Percentiles rank a stretch among this genome's conserved stretches.
Evolutionary conservation across 2,797 vertebrate species (phyloP).

Genomic region (Heliangelus exortis): DNA sequence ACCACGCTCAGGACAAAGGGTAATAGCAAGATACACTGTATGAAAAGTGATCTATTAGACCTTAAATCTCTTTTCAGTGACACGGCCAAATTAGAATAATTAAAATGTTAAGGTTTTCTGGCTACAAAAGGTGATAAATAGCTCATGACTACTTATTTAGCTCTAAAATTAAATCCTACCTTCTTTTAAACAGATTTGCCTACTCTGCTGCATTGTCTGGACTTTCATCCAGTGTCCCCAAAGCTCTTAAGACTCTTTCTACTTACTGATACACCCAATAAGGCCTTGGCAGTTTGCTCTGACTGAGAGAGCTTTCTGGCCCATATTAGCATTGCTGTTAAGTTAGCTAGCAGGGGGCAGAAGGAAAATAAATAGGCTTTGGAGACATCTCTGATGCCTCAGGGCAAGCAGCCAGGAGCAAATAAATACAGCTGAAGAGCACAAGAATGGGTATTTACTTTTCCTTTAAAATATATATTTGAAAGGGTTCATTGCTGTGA

Average conservation of each 20-base stretch:
- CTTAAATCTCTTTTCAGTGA: background rate
- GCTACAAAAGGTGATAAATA: background rate
- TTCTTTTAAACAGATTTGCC: background rate
- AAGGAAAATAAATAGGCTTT: conserved; percentile 67
- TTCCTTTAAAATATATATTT: conserved; percentile 47
- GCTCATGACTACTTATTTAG: background rate
- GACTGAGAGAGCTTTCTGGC: conserved; percentile 53
- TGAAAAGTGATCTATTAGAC: background rate
- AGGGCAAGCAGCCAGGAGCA: conserved; percentile 58
- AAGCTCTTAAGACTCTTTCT: background rate
- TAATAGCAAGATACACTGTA: background rate
- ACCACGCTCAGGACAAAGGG: background rate
- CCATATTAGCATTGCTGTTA: conserved; percentile 36
- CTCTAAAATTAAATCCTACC: background rate
- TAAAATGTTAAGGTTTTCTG: background rate
- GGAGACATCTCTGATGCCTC: conserved; percentile 38
- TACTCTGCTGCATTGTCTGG: background rate
- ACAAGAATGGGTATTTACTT: conserved; percentile 63
- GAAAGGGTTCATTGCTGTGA: background rate
- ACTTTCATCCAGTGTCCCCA: background rate
- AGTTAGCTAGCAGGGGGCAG: conserved; percentile 52
- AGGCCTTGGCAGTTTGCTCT: conserved; percentile 3
- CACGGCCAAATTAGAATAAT: background rate
- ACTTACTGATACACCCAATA: background rate
- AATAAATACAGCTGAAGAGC: conserved; percentile 66